A percentile compares a stretch with the other conserved stretches of the same genome.
phyloP scores from a whole-genome alignment of 2,888 invertebrate genomes.

The Neoitamus cyanurus region DNA sequence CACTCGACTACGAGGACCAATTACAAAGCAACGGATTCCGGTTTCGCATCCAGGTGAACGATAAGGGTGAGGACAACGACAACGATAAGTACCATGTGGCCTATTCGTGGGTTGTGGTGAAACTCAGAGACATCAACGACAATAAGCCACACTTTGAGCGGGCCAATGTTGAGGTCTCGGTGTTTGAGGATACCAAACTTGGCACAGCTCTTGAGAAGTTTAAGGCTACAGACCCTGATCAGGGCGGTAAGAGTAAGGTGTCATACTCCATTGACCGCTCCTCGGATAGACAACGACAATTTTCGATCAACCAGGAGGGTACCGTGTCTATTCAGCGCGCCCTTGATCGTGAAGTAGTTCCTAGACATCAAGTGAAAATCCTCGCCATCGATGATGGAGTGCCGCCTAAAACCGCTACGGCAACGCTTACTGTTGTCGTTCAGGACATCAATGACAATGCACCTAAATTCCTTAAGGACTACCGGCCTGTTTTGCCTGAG shows the following conservation, averaged over 20 bases:
- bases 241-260: slow-evolving; percentile 91
- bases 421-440: slow-evolving; percentile 92
- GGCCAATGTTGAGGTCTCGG: slow-evolving; percentile 91
- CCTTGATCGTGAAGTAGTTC: slow-evolving; percentile 93
- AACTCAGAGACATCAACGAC: slow-evolving; percentile 94
- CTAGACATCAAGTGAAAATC: slow-evolving; percentile 95
- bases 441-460: slow-evolving; percentile 96
- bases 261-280: slow-evolving; percentile 92
- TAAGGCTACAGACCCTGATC: slow-evolving; percentile 95
- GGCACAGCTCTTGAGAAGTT: slow-evolving; percentile 93
- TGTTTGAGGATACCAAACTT: slow-evolving; percentile 91
- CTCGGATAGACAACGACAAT: slow-evolving; percentile 92
- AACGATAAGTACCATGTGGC: slow-evolving; percentile 98
- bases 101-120: slow-evolving; percentile 94
- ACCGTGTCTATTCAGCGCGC: slow-evolving; percentile 93
- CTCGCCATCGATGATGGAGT: slow-evolving; percentile 94
- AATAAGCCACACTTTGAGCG: slow-evolving; percentile 95
- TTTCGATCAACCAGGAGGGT: slow-evolving; percentile 93
- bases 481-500: slow-evolving; percentile 91
- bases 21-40: slow-evolving; percentile 95
- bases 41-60: slow-evolving; percentile 93
- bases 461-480: slow-evolving; percentile 92
- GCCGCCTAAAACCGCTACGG: slow-evolving; percentile 93
- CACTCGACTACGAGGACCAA: slow-evolving; percentile 93
- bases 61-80: slow-evolving; percentile 94